Evolutionary conservation across 2,888 invertebrate species (phyloP), one percentile per base, ranked within the genome.

Genomic region (Nemoura dubitans): DNA sequence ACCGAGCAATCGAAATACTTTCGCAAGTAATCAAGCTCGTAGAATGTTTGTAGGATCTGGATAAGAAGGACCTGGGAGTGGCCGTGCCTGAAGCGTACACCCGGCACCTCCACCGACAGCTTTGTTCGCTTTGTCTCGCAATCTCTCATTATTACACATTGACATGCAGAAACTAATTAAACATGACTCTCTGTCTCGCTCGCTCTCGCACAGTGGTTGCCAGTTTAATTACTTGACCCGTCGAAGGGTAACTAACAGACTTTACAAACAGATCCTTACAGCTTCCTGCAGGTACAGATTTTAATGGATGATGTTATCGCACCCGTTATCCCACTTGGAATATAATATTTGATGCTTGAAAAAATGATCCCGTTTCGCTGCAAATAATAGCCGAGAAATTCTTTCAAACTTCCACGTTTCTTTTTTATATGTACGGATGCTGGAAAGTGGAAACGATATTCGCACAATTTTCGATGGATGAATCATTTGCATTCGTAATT

Each of bases 91-190:
- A n/a, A 16, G 76, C 78, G 78, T 78, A 26, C 14, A 59, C 59
- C 59, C 59, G 59, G 59, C 59, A 14, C 59, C 59, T 59, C 59
- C 59, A 59, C 78, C 78, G 28, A 78, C 78, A 78, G 78, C 26
- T 78, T 78, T 28, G 78, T 78, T 78, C 27, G 78, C 78, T 81
- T 10, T 30, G 7, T 81, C 28, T 28, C 28, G 28, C 81, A n/a
- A 30, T 30, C n/a, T 82, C 86, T 86, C 86, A 77, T 86, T 86
- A 86, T 86, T 83, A 86, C 86, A 78, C 87, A 86, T 85, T 87
- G 87, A 87, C 87, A 87, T 76, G 85, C 59, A 59, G 85, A 76
- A 85, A 85, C 87, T 87, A 87, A 87, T 87, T 87, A 87, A 80
- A 87, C 87, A 26, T 83, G 80, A n/a, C 78, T 36, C 84, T 26